Evolutionary conservation across 2,888 invertebrate species (phyloP).

Genomic region (Lithophane ornitopus): DNA sequence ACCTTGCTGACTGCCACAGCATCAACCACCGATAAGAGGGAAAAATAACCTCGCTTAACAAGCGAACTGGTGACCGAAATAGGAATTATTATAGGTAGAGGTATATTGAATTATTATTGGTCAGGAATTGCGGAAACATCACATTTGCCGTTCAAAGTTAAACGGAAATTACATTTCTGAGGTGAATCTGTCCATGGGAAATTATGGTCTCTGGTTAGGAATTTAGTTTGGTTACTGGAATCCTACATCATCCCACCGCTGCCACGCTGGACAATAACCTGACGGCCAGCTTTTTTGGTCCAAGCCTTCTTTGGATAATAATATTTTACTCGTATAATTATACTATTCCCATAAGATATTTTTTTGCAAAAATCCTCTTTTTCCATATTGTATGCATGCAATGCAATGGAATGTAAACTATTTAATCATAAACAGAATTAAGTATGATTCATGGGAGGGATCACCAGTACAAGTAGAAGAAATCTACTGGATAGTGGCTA

Average conservation of each 20-base stretch:
- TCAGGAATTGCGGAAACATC: background rate
- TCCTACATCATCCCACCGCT: background rate
- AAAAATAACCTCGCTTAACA: background rate
- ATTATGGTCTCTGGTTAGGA: background rate
- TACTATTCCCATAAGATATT: background rate
- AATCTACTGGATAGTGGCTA: background rate
- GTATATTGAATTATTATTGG: background rate
- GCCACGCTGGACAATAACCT: no score
- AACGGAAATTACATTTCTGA: background rate
- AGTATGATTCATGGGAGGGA: background rate
- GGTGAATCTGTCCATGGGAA: background rate
- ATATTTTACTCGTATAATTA: background rate
- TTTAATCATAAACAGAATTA: background rate
- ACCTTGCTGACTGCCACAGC: background rate
- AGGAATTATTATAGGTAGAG: no score
- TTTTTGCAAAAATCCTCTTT: background rate
- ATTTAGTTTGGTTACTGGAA: background rate
- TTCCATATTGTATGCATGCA: background rate
- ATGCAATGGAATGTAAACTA: background rate
- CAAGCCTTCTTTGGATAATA: background rate
- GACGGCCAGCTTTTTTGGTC: background rate
- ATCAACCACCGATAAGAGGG: background rate
- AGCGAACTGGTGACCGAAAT: background rate
- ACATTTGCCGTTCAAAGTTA: background rate
- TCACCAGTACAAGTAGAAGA: background rate